Conservation (phyloP, 2,113 vertebrate species). For the Peromyscus polionotus region DNA sequence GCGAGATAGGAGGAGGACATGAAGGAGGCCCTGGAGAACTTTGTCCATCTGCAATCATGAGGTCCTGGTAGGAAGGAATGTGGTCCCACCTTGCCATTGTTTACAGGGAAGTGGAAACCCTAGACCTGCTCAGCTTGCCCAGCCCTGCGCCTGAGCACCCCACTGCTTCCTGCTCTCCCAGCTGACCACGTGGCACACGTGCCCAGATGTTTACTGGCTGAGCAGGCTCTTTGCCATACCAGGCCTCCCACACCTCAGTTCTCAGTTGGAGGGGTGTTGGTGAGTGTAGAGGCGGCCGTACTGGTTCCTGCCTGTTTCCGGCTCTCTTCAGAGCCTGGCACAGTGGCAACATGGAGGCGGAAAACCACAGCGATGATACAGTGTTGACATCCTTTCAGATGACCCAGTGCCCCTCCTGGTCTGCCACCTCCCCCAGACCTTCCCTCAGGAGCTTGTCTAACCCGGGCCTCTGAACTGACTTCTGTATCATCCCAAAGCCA, state of each 20-base stretch:
- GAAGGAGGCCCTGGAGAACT: not conserved
- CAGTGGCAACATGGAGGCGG: not conserved
- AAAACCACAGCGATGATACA: not conserved
- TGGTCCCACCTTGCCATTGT: not conserved
- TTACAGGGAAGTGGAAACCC: not conserved
- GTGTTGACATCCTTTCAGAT: conserved; percentile 31
- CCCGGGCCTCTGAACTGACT: not conserved
- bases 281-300: not conserved
- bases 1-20: not conserved
- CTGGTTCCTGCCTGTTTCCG: conserved; percentile 32
- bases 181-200: not conserved
- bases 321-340: not conserved
- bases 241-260: not conserved
- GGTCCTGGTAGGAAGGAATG: not conserved
- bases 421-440: not conserved
- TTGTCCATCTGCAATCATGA: not conserved
- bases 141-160: not conserved
- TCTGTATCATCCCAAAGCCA: not conserved
- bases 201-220: not conserved
- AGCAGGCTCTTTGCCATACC: not conserved
- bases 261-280: not conserved
- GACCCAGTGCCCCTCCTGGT: conserved; percentile 33
- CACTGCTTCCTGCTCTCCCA: not conserved
- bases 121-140: not conserved
- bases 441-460: not conserved